Evolutionary conservation across 30 jellyfish, hydroid and myxozoan genomes (phyloP), one percentile per base, ranked within the genome.

Genomic region (Rhopilema esculentum): DNA sequence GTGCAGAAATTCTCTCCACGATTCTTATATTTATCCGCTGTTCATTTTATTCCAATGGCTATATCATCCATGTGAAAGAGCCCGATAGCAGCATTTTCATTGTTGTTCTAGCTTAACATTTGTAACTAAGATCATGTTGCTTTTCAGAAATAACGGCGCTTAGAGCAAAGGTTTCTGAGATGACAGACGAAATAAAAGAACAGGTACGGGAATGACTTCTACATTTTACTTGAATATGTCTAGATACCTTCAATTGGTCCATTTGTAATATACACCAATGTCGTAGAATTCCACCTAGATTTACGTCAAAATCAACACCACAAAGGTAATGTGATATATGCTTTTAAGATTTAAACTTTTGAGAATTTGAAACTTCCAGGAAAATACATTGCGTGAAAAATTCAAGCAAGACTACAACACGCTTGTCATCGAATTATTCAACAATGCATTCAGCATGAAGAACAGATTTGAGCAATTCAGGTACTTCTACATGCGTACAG

Each of bases 401-500:
- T 79, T 67, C 28, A 62, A 82, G 70, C 88, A 82, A 77, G 89
- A 85, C 24, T 91, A 82, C 65, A 77, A 70, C 31, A 66, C 91
- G 20, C 61, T 91, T 67, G 89, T 82, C 61, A 68, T 84, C 61
- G 92, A 84, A 63, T 79, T 91, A 1, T 91, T 85, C 84, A 77
- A 91, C 83, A 85, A 84, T 53, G 95, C 97, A 1, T 91, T 91
- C 68, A 68, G 85, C 19, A 91, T 91, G 93, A 84, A 73, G 66
- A 78, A 81, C 65, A 78, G 95, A 86, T 91, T 91, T 65, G 95
- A 91, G 50, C 92, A 91, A 49, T 91, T 91, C 87, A 82, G 85
- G 96, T 87, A 8, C 21, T 79, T 23, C 64, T 28, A 16, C 27
- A n/a, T n/a, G n/a, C 0, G 16, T 16, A 72, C 15, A 23, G 17